Evolutionary conservation across 2,888 invertebrate species (phyloP), one percentile per base, ranked within the genome.

Genomic region (Thelaira solivaga): DNA sequence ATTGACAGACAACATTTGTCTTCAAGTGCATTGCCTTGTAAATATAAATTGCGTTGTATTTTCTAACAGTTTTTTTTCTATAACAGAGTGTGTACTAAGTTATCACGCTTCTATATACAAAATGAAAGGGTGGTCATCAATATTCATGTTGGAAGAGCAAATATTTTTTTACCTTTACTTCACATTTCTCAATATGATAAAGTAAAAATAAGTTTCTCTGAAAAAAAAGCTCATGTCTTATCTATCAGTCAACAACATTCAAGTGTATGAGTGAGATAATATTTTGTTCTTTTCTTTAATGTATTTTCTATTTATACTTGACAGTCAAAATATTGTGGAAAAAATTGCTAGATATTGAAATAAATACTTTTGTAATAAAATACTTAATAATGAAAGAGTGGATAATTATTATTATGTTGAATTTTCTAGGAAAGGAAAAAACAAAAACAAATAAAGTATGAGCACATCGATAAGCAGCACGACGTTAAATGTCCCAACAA

Each of bases 371-470:
- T n/a, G n/a, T n/a, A n/a, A n/a, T n/a, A n/a, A n/a, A n/a, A n/a
- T n/a, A n/a, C n/a, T n/a, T n/a, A n/a, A n/a, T n/a, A n/a, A n/a
- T n/a, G n/a, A n/a, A 11, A 36, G 18, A 39, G 24, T 43, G 2
- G n/a, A 45, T 20, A 49, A 45, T 36, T 13, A 59, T 45, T 43
- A 57, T 49, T 29, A 39, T 39, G 7, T 8, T 68, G 64, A 29
- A 31, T 41, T 53, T 55, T 47, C 47, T 72, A 39, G 47, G n/a
- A 20, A 26, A 39, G 47, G n/a, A 20, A 26, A 49, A 55, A 24
- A 36, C 26, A 64, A 59, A 45, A 18, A 43, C 24, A 68, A 64
- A 45, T 55, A 74, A 74, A 71, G 62, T 59, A 78, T 78, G 78
- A 74, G 64, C 62, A 69, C 64, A 74, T 36, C 64, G 36, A 36